A percentile compares a stretch with the other conserved stretches of the same genome.
Evolutionary conservation across 1,140 invertebrate species (phyloP).

Genomic region (Stegodyphus mimosarum): DNA sequence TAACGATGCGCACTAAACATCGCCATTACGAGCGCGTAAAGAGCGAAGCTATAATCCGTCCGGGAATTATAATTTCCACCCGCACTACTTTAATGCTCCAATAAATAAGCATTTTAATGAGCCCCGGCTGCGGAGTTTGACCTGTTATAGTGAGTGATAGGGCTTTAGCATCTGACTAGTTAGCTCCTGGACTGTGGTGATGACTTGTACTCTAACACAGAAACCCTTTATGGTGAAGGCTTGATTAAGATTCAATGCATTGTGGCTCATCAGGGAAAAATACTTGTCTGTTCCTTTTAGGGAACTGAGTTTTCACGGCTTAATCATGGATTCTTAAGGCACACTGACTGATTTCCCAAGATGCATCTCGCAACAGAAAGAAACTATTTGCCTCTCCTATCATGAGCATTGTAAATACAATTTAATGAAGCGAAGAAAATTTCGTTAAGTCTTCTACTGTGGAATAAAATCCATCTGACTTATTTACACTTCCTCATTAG

Average conservation of each 20-base stretch:
- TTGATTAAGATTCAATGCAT: conserved; percentile 41
- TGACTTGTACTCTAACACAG: background rate
- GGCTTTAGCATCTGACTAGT: background rate
- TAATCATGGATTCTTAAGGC: conserved; percentile 13
- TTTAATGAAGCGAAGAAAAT: too few species aligned
- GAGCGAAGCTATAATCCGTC: conserved; percentile 26
- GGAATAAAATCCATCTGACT: too few species aligned
- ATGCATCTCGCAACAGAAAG: background rate
- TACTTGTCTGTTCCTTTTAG: background rate
- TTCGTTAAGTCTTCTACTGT: too few species aligned
- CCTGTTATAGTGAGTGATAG: conserved; percentile 20
- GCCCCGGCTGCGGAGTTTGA: conserved; percentile 6
- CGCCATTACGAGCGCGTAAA: conserved; percentile 37
- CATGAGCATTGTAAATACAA: too few species aligned
- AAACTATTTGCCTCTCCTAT: too few species aligned
- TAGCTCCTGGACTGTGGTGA: background rate
- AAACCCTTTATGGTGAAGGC: background rate
- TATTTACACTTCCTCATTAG: too few species aligned
- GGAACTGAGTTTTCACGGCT: conserved; percentile 4
- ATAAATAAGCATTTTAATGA: conserved; percentile 51
- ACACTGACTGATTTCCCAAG: conserved; percentile 24
- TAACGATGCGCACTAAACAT: conserved; percentile 32
- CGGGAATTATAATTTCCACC: conserved; percentile 49
- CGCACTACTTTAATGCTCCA: conserved; percentile 42
- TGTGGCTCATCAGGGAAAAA: background rate